A percentile compares a stretch with the other conserved stretches of the same genome.
These are phyloP conservation scores for Meleagris gallopavo DNA, from an alignment of 2,113 vertebrate species.

Conservation along the genomic window DNA sequence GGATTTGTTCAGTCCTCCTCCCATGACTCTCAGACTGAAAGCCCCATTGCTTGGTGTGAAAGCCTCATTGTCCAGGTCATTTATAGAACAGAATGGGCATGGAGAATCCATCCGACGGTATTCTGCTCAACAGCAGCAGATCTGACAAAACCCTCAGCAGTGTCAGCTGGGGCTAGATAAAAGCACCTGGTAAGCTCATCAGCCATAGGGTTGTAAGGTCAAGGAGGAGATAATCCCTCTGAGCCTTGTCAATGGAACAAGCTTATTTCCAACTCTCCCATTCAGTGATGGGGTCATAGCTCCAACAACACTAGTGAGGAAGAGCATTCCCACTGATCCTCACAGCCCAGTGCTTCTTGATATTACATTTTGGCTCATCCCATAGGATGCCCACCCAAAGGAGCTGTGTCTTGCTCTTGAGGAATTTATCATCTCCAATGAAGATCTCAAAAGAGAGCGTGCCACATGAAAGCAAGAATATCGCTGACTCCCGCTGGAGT, in stretches of 20 bases:
- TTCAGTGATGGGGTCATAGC: constrained; percentile 25
- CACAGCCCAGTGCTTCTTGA: background rate
- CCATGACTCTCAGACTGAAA: constrained; percentile 34
- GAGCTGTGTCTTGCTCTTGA: background rate
- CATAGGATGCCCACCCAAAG: background rate
- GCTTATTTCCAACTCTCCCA: constrained; percentile 49
- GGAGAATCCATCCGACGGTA: constrained; percentile 59
- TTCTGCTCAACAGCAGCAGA: constrained; percentile 39
- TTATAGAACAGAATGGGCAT: constrained; percentile 59
- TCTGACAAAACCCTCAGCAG: constrained; percentile 59
- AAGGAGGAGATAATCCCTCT: constrained; percentile 70
- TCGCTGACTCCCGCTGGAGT: background rate
- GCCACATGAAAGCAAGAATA: background rate
- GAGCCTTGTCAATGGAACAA: constrained; percentile 59
- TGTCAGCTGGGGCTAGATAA: constrained; percentile 65
- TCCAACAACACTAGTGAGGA: background rate
- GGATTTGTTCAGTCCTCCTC: constrained; percentile 31
- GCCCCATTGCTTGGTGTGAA: constrained; percentile 37
- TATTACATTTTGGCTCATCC: background rate
- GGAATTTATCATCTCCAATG: background rate
- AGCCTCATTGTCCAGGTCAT: constrained; percentile 50
- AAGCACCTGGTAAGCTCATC: constrained; percentile 72
- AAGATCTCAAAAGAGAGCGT: background rate
- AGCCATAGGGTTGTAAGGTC: constrained; percentile 69
- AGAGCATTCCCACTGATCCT: background rate